Conservation (phyloP, 2,113 vertebrate genomes). For the Mesoclemmys tuberculata region DNA sequence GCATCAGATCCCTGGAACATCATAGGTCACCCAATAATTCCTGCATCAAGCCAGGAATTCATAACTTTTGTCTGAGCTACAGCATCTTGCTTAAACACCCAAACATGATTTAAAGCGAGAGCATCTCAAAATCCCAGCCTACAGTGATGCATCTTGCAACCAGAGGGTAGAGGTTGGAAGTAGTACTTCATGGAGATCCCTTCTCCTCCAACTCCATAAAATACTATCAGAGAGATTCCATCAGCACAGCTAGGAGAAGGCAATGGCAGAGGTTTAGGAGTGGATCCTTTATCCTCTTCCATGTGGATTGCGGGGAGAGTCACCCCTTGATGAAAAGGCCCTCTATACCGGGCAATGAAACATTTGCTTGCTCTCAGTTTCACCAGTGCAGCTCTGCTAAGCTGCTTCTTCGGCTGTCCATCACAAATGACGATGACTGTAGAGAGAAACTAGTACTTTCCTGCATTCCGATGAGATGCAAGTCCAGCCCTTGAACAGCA, state of each 20-base stretch:
- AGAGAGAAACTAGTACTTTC: too few species aligned
- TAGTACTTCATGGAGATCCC: background rate
- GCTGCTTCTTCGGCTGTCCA: too few species aligned
- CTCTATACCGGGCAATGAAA: background rate
- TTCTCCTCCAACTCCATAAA: background rate
- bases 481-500: too few species aligned
- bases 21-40: background rate
- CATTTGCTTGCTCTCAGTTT: background rate
- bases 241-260: background rate
- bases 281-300: background rate
- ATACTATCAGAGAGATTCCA: background rate
- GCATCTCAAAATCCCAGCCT: too few species aligned
- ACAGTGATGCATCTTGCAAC: background rate
- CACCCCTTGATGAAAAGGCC: background rate
- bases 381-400: background rate
- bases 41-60: background rate
- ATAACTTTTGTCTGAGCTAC: background rate
- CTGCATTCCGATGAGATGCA: too few species aligned
- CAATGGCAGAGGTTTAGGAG: background rate
- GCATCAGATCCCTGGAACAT: background rate
- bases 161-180: background rate
- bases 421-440: too few species aligned
- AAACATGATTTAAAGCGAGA: background rate
- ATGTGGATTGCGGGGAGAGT: background rate
- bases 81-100: background rate